Base-by-base conservation (phyloP, 92 coral and sea anemone species). In the Siderastrea radians region DNA sequence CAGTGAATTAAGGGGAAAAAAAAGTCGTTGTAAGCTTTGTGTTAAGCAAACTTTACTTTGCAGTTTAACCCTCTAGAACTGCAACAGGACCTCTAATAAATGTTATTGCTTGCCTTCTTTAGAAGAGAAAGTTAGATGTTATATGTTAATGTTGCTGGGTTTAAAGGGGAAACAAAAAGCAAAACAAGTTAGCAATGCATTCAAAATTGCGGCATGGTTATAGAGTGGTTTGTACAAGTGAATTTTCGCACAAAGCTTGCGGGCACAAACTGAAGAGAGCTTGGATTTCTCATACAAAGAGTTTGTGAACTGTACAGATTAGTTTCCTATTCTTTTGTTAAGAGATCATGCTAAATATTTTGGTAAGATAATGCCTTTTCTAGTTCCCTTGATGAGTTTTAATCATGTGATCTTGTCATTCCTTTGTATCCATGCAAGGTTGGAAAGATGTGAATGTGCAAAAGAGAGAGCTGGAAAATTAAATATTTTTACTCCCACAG, bases 321-420 rank as follows among this genome's bases (percentile, higher is more conserved):
- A 60, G 87, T 46, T 70, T 74, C 81, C 12, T 73, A 63, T 72
- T 48, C 69, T 14, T 84, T 73, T 61, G 80, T 84, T 64, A 62
- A 84, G 64, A 84, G 80, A 74, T 84, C 45, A 64, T 63, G 76
- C 74, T 73, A 51, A 84, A 74, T 84, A 84, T 84, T 84, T 84
- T 84, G 87, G 80, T 74, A 74, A 74, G 43, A 61, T 84, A 63
- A 74, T 48, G 73, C 47, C 8, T 49, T 82, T 61, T 59, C 86
- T 19, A 84, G 72, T 64, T 74, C 43, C 80, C 46, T 61, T 65
- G 50, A 43, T 46, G 10, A 72, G 48, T 61, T 74, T 64, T 84
- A 43, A 57, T 49, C 50, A 48, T 60, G 69, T 71, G 55, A 82
- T 60, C n/a, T 48, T 83, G 54, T 81, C 26, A 15, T 69, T 55